These are phyloP conservation scores for Ptychoptera contaminata DNA, from an alignment of 2,888 invertebrate genomes.

Conservation along the genomic window DNA sequence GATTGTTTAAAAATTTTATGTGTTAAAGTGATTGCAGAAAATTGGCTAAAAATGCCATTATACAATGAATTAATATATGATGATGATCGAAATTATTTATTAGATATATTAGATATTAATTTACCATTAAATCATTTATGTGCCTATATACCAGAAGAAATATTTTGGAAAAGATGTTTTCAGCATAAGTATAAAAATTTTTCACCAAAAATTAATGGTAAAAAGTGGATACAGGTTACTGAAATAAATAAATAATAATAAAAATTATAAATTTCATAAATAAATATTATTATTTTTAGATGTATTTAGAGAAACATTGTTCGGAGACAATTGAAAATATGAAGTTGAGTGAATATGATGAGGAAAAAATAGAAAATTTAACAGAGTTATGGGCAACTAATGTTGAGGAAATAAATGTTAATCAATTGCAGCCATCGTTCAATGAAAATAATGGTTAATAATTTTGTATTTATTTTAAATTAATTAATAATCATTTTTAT, in stretches of 20 bases:
- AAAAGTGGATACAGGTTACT: neutral
- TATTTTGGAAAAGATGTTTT: conserved; percentile 27
- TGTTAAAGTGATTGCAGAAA: conserved; percentile 23
- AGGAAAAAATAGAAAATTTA: conserved; percentile 21
- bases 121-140: conserved; percentile 24
- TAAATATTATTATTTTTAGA: conserved; percentile 23
- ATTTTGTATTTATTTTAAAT: neutral
- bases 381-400: conserved; percentile 27
- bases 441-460: conserved; percentile 14
- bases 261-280: no score
- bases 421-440: conserved; percentile 23
- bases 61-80: conserved; percentile 19
- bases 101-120: conserved; percentile 23
- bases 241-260: no score
- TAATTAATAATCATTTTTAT: no score
- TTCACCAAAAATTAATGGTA: conserved; percentile 11
- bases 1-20: conserved; percentile 24
- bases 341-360: conserved; percentile 25
- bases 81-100: conserved; percentile 26
- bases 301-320: conserved; percentile 31
- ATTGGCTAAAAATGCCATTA: conserved; percentile 25
- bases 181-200: conserved; percentile 22
- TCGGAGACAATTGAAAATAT: conserved; percentile 28
- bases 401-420: conserved; percentile 26
- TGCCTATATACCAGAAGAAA: conserved; percentile 23